Conservation (phyloP, 1,140 invertebrate species). For the Bombus confusus region DNA sequence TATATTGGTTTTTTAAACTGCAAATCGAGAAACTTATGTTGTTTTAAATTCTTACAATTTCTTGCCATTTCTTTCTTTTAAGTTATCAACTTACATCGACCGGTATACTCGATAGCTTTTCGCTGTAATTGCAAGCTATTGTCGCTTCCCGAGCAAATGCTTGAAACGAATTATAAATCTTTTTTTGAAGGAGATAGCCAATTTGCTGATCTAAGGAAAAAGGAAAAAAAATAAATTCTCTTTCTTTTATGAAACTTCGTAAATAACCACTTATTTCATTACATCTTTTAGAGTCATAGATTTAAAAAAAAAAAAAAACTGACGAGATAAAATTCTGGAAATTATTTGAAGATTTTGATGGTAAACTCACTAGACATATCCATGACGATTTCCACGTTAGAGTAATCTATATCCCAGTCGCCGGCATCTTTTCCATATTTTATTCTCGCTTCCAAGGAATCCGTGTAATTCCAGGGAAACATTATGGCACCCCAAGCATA, state of each 20-base stretch:
- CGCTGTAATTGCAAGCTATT: constrained; percentile 87
- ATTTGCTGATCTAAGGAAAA: constrained; percentile 93
- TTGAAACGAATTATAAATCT: constrained; percentile 89
- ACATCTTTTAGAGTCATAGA: background rate
- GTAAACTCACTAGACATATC: constrained; percentile 93
- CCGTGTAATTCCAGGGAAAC: constrained; percentile 92
- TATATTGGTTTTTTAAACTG: constrained; percentile 93
- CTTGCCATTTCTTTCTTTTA: background rate
- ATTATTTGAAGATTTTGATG: background rate
- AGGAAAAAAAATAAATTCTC: constrained; percentile 66
- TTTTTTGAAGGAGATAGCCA: constrained; percentile 89
- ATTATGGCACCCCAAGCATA: constrained; percentile 91
- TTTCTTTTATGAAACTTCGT: background rate
- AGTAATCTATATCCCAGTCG: constrained; percentile 87
- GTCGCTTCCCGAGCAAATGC: constrained; percentile 87
- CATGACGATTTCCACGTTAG: constrained; percentile 90
- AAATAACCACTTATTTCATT: background rate
- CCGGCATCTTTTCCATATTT: constrained; percentile 87
- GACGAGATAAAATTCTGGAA: too few species aligned
- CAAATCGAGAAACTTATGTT: background rate
- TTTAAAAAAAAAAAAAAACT: background rate
- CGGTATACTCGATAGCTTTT: constrained; percentile 87
- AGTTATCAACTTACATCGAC: constrained; percentile 83
- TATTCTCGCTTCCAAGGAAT: constrained; percentile 88
- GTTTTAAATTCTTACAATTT: background rate